phyloP scores from a whole-genome alignment of 2,888 invertebrate genomes.

The Drosophila parthenogenetica region DNA sequence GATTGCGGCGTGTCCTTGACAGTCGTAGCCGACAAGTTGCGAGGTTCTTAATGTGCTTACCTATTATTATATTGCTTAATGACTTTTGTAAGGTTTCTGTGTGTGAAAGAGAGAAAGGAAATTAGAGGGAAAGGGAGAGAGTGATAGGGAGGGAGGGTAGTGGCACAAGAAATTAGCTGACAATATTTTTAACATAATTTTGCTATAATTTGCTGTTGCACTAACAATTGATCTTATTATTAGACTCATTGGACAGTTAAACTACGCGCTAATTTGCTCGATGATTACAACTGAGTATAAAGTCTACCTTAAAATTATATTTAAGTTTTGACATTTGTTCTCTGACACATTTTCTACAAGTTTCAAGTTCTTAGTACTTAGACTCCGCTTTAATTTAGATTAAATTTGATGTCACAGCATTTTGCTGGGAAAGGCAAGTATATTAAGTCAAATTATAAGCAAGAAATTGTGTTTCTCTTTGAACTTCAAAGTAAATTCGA shows the following conservation, averaged over 20 bases:
- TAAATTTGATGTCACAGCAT: not conserved
- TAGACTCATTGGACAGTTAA: slow-evolving; percentile 14
- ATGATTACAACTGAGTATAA: not conserved
- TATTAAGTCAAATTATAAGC: not conserved
- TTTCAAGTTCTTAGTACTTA: not conserved
- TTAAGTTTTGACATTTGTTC: no score
- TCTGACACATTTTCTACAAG: no score
- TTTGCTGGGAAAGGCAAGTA: not conserved
- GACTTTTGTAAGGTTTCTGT: not conserved
- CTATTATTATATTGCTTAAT: slow-evolving; percentile 43
- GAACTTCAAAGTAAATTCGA: slow-evolving; percentile 22
- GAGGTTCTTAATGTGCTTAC: slow-evolving; percentile 47
- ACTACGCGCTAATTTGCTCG: slow-evolving; percentile 11
- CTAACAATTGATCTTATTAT: slow-evolving; percentile 22
- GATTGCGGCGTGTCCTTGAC: slow-evolving; percentile 56
- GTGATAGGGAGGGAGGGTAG: not conserved
- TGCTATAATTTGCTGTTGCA: slow-evolving; percentile 32
- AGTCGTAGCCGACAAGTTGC: slow-evolving; percentile 44
- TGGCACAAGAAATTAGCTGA: slow-evolving; percentile 28
- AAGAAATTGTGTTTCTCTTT: not conserved
- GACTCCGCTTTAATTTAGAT: not conserved
- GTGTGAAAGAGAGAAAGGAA: not conserved
- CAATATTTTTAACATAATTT: not conserved
- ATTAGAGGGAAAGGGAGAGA: not conserved
- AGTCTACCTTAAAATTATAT: no score